A percentile compares a stretch with the other conserved stretches of the same genome.
Conservation (phyloP, 1,140 invertebrate species). For the Calosoma granatense region DNA sequence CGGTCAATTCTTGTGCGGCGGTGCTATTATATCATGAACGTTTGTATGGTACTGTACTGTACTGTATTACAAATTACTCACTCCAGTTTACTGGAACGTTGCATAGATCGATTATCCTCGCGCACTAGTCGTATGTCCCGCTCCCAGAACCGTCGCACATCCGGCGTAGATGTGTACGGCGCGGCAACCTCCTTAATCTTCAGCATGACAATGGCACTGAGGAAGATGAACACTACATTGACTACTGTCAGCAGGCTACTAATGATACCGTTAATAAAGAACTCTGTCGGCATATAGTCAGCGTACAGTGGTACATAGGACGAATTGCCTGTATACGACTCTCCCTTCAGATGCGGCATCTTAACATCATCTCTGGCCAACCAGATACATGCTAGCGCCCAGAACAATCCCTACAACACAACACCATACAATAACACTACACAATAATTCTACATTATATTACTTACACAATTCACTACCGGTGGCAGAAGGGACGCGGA, state of each 20-base stretch:
- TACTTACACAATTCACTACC: slow-evolving; percentile 71
- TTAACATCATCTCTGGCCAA: slow-evolving; percentile 50
- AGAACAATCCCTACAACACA: slow-evolving; percentile 52
- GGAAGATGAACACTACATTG: slow-evolving; percentile 77
- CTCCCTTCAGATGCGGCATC: slow-evolving; percentile 58
- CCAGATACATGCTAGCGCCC: slow-evolving; percentile 65
- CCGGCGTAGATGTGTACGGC: slow-evolving; percentile 63
- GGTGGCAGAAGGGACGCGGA: slow-evolving; percentile 80
- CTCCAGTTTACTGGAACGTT: slow-evolving; percentile 28
- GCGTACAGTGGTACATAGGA: slow-evolving; percentile 56
- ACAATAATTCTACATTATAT: neutral
- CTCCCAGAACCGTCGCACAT: slow-evolving; percentile 69
- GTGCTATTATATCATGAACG: slow-evolving; percentile 20
- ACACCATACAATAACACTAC: neutral
- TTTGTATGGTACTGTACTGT: slow-evolving; percentile 5
- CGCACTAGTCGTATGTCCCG: slow-evolving; percentile 62
- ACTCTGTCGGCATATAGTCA: slow-evolving; percentile 62
- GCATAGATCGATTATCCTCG: slow-evolving; percentile 44
- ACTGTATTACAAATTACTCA: neutral
- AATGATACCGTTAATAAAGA: slow-evolving; percentile 64
- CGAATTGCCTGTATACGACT: slow-evolving; percentile 47
- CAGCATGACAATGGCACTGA: slow-evolving; percentile 68
- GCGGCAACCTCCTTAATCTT: slow-evolving; percentile 83
- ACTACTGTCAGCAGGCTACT: slow-evolving; percentile 70
- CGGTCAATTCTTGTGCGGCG: slow-evolving; percentile 29